Evolutionary conservation across 2,797 vertebrate genomes (phyloP), one percentile per base, ranked within the genome.

Genomic region (Peromyscus aztecus): DNA sequence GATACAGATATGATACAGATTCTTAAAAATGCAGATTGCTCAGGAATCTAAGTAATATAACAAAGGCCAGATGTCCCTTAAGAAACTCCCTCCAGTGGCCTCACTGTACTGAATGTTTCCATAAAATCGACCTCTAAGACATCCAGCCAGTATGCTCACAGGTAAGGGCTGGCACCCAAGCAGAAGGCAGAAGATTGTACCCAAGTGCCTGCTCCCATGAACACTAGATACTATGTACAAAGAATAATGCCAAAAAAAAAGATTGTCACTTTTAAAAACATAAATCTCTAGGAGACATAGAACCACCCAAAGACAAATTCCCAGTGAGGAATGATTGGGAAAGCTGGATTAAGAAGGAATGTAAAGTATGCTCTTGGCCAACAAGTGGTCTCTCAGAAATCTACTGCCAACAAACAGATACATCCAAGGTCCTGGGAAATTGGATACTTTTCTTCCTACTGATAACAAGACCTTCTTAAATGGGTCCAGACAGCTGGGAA

Each of bases 401-500:
- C n/a, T 1, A 13, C 40, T 16, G 40, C 63, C 12, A 21, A 9
- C 34, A 1, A 0, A 63, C 14, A 46, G 46, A 67, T 34, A 27
- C 27, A 46, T 14, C 52, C 57, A 29, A 82, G 69, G 43, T 55
- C 40, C 80, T 65, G 10, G 61, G 71, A 92, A 31, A 77, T 43
- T 3, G 0, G 49, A 84, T 46, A 29, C 85, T 87, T 95, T 77
- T 90, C 61, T 57, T 93, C 34, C 52, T 27, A 9, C 31, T n/a
- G 75, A 83, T 17, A 55, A 89, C 52, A 43, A 81, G 43, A 71
- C 84, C 78, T 73, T 31, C 34, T 43, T 6, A 0, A 61, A 46
- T 49, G 90, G 81, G 67, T 43, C 57, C 84, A 95, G 95, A 29
- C 76, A 93, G 97, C 95, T 73, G 88, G 94, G n/a, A 78, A 92